Evolutionary conservation across 2,888 invertebrate species (phyloP), one percentile per base, ranked within the genome.

Genomic region (Cremastinae sp.): DNA sequence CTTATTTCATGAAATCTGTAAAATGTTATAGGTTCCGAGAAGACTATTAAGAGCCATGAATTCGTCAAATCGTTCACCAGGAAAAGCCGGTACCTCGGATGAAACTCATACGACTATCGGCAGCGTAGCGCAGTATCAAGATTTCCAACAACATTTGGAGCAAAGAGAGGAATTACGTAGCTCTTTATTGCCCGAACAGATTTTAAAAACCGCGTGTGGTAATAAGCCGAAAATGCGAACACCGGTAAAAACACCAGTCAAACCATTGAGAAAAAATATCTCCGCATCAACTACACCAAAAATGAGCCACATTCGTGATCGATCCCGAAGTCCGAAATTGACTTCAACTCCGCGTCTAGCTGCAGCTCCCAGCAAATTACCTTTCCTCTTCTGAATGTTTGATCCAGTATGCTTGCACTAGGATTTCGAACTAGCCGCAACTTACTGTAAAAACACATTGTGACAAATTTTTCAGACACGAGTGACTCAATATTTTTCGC

Each of bases 151-250:
- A 41, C 88, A 90, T 74, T 90, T 93, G 53, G 90, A 91, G 65
- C 90, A 91, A 39, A 90, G 91, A 39, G 89, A 90, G 59, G 91
- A 92, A 77, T 86, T 92, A 22, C 91, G 93, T 74, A 93, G 93
- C 78, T 93, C 93, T 0, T 87, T 92, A 86, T 89, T 90, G 14
- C 86, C 87, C 0, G 84, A 84, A 85, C 45, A 90, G 61, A 49
- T 83, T 75, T 5, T 90, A 81, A 81, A 84, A 75, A 39, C 84
- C 80, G 22, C 88, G 85, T 75, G 28, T 82, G 12, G 87, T 85
- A 41, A n/a, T n/a, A n/a, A 82, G 79, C 39, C 83, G 83, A 78
- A 80, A 1, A 79, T 80, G 77, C 79, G 79, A 65, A 81, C 80
- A 0, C 81, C 81, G 20, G 83, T 84, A 47, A 83, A 84, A 55